These are phyloP conservation scores for Vireo altiloquus DNA, from an alignment of 2,113 vertebrate genomes.

Conservation along the genomic window DNA sequence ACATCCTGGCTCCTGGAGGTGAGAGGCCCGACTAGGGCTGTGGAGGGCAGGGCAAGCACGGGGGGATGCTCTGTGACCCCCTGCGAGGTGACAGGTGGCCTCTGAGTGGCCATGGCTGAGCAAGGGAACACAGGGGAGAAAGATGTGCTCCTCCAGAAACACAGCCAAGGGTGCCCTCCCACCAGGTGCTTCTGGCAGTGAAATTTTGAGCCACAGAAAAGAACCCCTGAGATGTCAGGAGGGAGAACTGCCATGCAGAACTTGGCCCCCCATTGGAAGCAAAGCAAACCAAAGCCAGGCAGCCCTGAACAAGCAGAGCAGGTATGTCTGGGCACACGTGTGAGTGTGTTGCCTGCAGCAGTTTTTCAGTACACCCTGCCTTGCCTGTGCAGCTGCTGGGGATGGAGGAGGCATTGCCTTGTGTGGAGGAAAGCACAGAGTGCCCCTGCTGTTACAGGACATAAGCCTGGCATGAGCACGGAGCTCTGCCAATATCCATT, in stretches of 20 bases:
- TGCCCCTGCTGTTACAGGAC: not conserved
- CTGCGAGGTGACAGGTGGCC: not conserved
- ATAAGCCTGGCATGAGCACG: fast-evolving
- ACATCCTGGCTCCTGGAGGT: fast-evolving
- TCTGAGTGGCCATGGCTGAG: not conserved
- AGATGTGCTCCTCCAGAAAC: not conserved
- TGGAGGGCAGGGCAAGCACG: not conserved
- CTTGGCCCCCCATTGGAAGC: not conserved
- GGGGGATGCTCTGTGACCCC: not conserved
- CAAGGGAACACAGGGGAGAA: fast-evolving
- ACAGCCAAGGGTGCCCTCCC: not conserved
- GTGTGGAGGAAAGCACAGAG: fast-evolving
- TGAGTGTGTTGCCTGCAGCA: not conserved
- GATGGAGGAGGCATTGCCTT: not conserved
- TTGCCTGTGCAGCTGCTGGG: not conserved
- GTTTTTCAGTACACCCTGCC: fast-evolving
- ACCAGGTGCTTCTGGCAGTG: not conserved
- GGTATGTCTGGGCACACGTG: fast-evolving
- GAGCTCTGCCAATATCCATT: fast-evolving
- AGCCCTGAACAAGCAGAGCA: not conserved
- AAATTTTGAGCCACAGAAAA: not conserved
- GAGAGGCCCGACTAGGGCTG: not conserved
- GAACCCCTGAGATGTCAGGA: not conserved
- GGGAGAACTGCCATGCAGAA: not conserved
- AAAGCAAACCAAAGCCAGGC: not conserved